phyloP scores from a whole-genome alignment of 2,113 vertebrate species.

The Corvus moneduloides region DNA sequence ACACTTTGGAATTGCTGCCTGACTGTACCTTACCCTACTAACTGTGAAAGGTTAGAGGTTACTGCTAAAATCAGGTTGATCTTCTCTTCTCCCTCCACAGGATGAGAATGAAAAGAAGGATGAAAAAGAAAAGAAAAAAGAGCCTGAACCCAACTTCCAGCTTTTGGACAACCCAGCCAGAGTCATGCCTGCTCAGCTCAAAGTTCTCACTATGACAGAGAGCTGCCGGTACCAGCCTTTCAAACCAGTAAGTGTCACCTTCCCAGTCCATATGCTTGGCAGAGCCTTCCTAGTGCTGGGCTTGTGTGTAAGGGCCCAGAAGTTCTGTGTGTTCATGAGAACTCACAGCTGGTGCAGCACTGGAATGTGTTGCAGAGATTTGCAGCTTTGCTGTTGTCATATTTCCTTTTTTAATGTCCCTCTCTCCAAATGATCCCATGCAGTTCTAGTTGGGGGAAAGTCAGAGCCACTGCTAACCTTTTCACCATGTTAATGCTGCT shows the following conservation, averaged over 20 bases:
- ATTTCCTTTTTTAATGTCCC: neutral
- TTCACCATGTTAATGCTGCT: neutral
- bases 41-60: neutral
- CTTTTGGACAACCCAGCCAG: slow-evolving; percentile 95
- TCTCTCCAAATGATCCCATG: neutral
- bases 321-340: neutral
- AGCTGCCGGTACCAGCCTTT: slow-evolving; percentile 96
- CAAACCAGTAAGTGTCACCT: slow-evolving; percentile 83
- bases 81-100: slow-evolving; percentile 14
- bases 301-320: neutral
- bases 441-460: neutral
- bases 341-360: neutral
- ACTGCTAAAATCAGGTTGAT: neutral
- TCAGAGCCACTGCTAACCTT: neutral
- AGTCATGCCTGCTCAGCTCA: slow-evolving; percentile 96
- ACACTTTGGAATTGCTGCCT: neutral
- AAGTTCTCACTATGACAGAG: slow-evolving; percentile 94
- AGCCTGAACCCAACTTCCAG: slow-evolving; percentile 94
- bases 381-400: neutral
- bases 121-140: slow-evolving; percentile 97
- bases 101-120: slow-evolving; percentile 88
- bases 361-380: neutral
- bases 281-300: neutral
- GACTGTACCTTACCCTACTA: neutral
- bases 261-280: neutral